Base-by-base conservation (phyloP, 2,888 invertebrate species). In the Lasioglossum marginatum region DNA sequence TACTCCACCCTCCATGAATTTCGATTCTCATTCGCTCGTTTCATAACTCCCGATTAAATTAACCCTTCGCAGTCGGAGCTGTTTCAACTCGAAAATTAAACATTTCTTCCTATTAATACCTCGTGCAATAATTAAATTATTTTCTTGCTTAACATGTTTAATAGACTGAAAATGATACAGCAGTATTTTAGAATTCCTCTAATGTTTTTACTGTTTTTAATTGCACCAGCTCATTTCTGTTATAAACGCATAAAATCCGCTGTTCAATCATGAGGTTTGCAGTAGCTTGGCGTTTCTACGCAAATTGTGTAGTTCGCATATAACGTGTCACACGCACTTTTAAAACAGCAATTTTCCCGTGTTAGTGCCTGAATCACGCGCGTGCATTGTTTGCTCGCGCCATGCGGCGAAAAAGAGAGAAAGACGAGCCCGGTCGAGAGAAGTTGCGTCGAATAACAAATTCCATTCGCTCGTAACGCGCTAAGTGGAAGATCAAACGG, bases 401-500 rank as follows among this genome's bases (percentile, higher is more conserved):
- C 19, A 0, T 5, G 5, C 19, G 2, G 34, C 31, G 31, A 34
- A 34, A 34, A 45, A 48, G 37, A 43, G 40, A 43, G 60, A 43
- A n/a, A 31, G 40, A 34, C 12, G 19, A 79, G 37, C 40, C 48
- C 45, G 37, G 4, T 45, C 16, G 23, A n/a, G 37, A 31, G 79
- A 66, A 43, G 63, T 74, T 52, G 43, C 31, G 45, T 27, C 77
- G 72, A 78, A 77, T 70, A 43, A 72, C 40, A 52, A 52, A 68
- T 48, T 78, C 37, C 66, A 48, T 57, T 48, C 12, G 43, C 57
- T 16, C 6, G 4, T 27, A 83, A 31, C 48, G 37, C 10, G 57
- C n/a, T 74, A 85, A 85, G 66, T 45, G 52, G 72, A 70, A 72
- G 31, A 70, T 71, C 73, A 80, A 80, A 87, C 45, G 48, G 14